A percentile compares a stretch with the other conserved stretches of the same genome.
These are phyloP conservation scores for Philopedon plagiatum DNA, from an alignment of 2,888 invertebrate species.

Conservation along the genomic window DNA sequence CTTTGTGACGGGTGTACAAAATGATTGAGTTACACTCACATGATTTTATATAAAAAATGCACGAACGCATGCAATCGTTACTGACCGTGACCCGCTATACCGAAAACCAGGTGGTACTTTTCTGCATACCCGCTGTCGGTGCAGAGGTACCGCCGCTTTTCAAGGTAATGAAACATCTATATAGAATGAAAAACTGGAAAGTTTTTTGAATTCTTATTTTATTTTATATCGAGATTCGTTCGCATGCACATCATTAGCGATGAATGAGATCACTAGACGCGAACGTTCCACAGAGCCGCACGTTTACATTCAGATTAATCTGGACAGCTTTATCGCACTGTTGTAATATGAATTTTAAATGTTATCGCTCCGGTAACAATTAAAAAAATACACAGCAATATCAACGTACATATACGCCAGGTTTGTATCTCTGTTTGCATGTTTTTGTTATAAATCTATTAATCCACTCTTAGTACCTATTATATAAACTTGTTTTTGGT, in stretches of 20 bases:
- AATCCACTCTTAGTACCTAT: too few species aligned
- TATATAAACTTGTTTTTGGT: too few species aligned
- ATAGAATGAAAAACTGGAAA: too few species aligned
- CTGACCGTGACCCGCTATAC: slow-evolving; percentile 9
- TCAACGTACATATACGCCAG: too few species aligned
- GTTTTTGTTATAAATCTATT: too few species aligned
- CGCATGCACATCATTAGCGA: background rate
- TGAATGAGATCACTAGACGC: slow-evolving; percentile 34
- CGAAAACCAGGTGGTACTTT: background rate
- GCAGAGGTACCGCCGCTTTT: too few species aligned
- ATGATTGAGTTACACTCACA: slow-evolving; percentile 1
- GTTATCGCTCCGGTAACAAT: background rate
- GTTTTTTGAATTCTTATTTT: background rate
- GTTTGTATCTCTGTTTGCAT: too few species aligned
- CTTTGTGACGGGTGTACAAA: background rate
- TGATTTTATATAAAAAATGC: slow-evolving; percentile 1
- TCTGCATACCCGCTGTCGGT: background rate
- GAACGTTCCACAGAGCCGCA: slow-evolving; percentile 15
- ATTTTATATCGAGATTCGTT: background rate
- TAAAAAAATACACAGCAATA: background rate
- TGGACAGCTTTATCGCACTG: slow-evolving; percentile 1
- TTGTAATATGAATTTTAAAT: background rate
- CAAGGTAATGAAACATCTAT: too few species aligned
- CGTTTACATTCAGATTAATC: slow-evolving; percentile 35
- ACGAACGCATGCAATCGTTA: background rate